phyloP scores from a whole-genome alignment of 2,888 invertebrate species.

The Melinaea marsaeus region DNA sequence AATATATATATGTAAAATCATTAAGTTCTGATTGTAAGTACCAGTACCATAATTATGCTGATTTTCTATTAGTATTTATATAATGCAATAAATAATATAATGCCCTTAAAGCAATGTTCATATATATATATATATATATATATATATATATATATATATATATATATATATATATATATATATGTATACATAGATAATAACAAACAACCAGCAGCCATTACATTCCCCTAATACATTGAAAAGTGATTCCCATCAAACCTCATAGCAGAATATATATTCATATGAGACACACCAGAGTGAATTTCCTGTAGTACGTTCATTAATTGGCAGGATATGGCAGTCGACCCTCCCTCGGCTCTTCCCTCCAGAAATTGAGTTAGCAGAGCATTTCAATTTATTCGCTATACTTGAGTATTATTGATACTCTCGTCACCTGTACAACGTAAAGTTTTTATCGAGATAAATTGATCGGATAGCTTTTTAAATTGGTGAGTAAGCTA shows the following conservation, averaged over 20 bases:
- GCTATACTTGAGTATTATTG: conserved; percentile 51
- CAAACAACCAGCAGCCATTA: no score
- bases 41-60: no score
- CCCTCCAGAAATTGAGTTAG: conserved; percentile 69
- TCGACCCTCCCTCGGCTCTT: conserved; percentile 47
- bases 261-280: conserved; percentile 30
- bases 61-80: no score
- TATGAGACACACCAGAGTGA: conserved; percentile 35
- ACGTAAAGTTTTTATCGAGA: conserved; percentile 9
- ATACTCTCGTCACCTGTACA: conserved; percentile 34
- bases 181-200: no score
- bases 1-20: no score
- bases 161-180: no score
- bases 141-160: no score
- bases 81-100: no score
- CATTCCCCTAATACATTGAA: conserved; percentile 19
- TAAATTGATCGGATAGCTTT: conserved; percentile 1
- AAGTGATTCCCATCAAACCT: conserved; percentile 29
- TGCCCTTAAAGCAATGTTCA: no score
- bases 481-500: no score
- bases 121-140: no score
- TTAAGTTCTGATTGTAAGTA: no score
- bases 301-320: conserved; percentile 38
- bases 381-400: conserved; percentile 70
- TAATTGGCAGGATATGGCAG: conserved; percentile 38